A percentile compares a stretch with the other conserved stretches of the same genome.
These are phyloP conservation scores for Amitus sp. DNA, from an alignment of 2,888 invertebrate genomes.

Conservation along the genomic window DNA sequence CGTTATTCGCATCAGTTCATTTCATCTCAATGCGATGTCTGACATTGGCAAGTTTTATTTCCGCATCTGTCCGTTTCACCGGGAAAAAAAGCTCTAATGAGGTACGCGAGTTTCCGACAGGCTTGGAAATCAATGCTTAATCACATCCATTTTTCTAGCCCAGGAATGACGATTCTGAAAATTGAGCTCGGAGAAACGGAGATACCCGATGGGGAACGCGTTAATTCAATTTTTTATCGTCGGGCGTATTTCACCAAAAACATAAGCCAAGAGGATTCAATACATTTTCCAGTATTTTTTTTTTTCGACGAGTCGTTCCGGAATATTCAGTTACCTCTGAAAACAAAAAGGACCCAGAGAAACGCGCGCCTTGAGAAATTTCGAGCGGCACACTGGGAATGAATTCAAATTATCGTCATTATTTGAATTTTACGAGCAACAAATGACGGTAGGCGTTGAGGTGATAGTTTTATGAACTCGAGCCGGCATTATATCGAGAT, in stretches of 20 bases:
- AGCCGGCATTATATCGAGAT: not conserved
- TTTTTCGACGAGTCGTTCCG: too few relatives aligned
- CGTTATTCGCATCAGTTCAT: slow-evolving; percentile 52
- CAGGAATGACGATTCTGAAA: too few relatives aligned
- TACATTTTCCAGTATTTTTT: slow-evolving; percentile 15
- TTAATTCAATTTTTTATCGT: not conserved
- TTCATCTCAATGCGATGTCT: slow-evolving; percentile 2
- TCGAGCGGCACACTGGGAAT: slow-evolving; percentile 39
- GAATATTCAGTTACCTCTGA: too few relatives aligned
- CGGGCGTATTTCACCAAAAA: slow-evolving; percentile 1
- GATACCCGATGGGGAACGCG: too few relatives aligned
- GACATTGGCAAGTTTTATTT: not conserved
- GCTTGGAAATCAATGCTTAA: not conserved
- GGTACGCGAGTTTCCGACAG: slow-evolving; percentile 3
- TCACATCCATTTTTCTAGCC: too few relatives aligned
- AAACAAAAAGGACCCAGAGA: too few relatives aligned
- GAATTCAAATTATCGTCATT: slow-evolving; percentile 51
- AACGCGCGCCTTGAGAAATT: too few relatives aligned
- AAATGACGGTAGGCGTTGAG: slow-evolving; percentile 37
- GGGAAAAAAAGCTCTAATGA: slow-evolving; percentile 1
- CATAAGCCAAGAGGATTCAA: not conserved
- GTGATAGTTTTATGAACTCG: slow-evolving; percentile 6
- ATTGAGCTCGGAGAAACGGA: not conserved
- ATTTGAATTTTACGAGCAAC: slow-evolving; percentile 45
- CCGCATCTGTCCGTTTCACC: slow-evolving; percentile 3